Conservation (phyloP, 2,113 vertebrate species). For the Hyaena hyaena region DNA sequence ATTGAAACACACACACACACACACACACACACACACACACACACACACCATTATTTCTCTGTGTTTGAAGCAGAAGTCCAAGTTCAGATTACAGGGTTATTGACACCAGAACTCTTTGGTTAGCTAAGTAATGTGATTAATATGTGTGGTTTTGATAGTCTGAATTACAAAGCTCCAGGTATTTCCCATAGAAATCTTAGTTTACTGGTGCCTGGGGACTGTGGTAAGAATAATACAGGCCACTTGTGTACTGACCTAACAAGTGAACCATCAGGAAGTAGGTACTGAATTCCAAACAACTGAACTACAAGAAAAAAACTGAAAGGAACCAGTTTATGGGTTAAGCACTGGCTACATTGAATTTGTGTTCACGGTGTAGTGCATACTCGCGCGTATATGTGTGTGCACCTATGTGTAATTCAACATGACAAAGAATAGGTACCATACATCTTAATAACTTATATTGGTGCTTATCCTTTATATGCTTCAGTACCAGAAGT, state of each 20-base stretch:
- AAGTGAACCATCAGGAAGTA: neutral
- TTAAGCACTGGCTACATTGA: neutral
- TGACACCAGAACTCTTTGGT: neutral
- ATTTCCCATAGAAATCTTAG: neutral
- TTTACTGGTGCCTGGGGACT: neutral
- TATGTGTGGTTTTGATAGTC: neutral
- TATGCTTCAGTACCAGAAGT: neutral
- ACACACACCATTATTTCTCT: neutral
- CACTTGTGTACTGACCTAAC: neutral
- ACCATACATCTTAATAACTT: neutral
- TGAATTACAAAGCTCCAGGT: neutral
- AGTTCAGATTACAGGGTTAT: neutral
- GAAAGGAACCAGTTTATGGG: neutral
- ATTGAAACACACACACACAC: neutral
- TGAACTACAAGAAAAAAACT: neutral
- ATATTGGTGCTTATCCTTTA: neutral
- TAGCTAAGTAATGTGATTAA: neutral
- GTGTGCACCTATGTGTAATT: neutral
- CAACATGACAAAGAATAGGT: neutral
- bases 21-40: neutral
- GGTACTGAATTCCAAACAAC: neutral
- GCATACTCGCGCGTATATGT: neutral
- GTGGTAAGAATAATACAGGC: neutral
- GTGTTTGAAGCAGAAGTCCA: neutral
- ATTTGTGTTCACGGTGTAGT: neutral